Conservation (phyloP, 35 echinoderm and acorn worm genomes). For the Patiria miniata region DNA sequence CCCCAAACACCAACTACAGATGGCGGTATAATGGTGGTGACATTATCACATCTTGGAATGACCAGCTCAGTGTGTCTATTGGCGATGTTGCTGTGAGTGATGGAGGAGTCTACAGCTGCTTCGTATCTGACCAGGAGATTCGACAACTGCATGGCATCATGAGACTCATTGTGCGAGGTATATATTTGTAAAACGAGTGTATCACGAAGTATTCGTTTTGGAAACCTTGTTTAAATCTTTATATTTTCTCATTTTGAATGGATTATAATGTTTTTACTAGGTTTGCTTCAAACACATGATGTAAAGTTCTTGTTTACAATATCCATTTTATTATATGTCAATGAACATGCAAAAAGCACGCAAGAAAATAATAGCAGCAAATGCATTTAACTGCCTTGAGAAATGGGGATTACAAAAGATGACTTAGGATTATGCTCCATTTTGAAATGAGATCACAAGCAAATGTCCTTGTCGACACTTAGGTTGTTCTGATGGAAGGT, state of each 20-base stretch:
- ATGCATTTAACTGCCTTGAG: too few relatives aligned
- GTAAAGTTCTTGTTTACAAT: too few relatives aligned
- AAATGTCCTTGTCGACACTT: not conserved
- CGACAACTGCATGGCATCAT: not conserved
- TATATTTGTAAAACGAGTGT: not conserved
- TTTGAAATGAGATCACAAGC: not conserved
- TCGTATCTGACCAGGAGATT: not conserved
- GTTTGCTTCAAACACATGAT: too few relatives aligned
- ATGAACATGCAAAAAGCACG: too few relatives aligned
- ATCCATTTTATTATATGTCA: too few relatives aligned
- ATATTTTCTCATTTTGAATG: too few relatives aligned
- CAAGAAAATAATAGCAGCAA: too few relatives aligned
- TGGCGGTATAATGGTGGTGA: not conserved
- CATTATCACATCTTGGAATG: not conserved
- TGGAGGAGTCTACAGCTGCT: constrained; percentile 6
- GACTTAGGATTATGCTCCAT: too few relatives aligned
- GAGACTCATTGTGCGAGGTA: constrained; percentile 23
- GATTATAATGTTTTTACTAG: too few relatives aligned
- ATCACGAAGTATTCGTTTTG: too few relatives aligned
- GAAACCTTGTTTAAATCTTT: too few relatives aligned
- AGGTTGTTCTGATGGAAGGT: constrained; percentile 44
- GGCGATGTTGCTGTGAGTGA: not conserved
- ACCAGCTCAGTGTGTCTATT: not conserved
- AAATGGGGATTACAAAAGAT: too few relatives aligned
- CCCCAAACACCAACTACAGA: not conserved